These are phyloP conservation scores for Holothuria glaberrima DNA, from an alignment of 35 echinoderm and acorn worm genomes.

Conservation along the genomic window DNA sequence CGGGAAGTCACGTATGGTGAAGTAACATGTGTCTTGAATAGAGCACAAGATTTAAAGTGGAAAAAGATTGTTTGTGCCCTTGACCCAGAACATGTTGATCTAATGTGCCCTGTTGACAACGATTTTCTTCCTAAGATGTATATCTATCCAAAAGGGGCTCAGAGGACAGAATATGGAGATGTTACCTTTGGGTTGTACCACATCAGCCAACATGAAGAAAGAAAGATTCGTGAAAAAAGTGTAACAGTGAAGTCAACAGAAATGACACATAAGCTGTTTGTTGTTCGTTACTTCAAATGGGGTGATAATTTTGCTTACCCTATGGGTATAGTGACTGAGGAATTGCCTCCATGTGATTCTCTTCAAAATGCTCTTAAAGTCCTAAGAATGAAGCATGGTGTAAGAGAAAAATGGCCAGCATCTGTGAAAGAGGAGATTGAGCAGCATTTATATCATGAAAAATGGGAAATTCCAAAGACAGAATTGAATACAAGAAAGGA, in stretches of 20 bases:
- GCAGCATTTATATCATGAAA: too few species aligned
- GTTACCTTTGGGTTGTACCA: not conserved
- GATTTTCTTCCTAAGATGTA: constrained; percentile 4
- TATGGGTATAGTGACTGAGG: constrained; percentile 73
- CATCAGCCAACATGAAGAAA: not conserved
- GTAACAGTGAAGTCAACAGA: constrained; percentile 4
- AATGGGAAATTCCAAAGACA: constrained; percentile 69
- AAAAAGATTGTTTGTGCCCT: constrained; percentile 15
- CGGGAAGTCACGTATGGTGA: constrained; percentile 15
- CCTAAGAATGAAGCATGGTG: constrained; percentile 77
- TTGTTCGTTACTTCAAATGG: constrained; percentile 2
- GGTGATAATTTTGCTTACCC: constrained; percentile 46
- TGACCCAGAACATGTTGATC: constrained; percentile 27
- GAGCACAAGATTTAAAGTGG: constrained; percentile 14
- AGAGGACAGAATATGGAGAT: too few species aligned
- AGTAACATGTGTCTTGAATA: not conserved
- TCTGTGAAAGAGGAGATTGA: not conserved
- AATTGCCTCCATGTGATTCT: constrained; percentile 48
- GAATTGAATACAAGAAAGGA: constrained; percentile 57
- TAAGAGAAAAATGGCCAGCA: constrained; percentile 61
- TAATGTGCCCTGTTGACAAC: constrained; percentile 32
- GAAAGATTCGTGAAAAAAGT: not conserved
- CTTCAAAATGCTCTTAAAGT: constrained; percentile 58
- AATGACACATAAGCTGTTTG: constrained; percentile 12
- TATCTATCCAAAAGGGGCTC: not conserved